A percentile compares a stretch with the other conserved stretches of the same genome.
Evolutionary conservation across 2,113 vertebrate genomes (phyloP).

Genomic region (Narcine bancroftii): DNA sequence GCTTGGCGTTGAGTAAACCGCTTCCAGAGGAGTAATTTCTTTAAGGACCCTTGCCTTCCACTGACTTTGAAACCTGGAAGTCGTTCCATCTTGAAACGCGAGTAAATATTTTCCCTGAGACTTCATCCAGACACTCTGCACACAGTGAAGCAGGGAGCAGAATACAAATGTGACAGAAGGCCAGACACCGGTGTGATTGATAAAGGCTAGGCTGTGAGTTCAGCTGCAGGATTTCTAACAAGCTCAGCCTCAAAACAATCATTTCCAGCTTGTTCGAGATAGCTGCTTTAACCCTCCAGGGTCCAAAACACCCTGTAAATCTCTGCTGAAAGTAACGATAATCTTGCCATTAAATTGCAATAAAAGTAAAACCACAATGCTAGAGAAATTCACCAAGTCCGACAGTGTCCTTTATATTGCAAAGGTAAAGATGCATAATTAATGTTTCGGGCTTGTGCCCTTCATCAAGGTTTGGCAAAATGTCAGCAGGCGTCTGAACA

Average conservation of each 20-base stretch:
- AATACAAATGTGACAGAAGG: conserved; percentile 6
- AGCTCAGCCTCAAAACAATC: not conserved
- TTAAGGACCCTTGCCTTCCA: not conserved
- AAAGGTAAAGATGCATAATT: too few relatives aligned
- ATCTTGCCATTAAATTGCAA: too few relatives aligned
- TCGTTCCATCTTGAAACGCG: not conserved
- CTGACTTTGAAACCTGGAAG: conserved; percentile 14
- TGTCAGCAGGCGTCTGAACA: too few relatives aligned
- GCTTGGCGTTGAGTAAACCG: not conserved
- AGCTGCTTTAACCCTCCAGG: not conserved
- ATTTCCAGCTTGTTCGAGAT: not conserved
- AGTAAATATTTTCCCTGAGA: not conserved
- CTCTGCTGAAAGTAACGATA: too few relatives aligned
- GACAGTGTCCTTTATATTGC: too few relatives aligned
- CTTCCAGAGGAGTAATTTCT: conserved; percentile 1
- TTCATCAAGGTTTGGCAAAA: too few relatives aligned
- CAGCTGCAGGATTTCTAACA: not conserved
- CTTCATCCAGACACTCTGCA: not conserved
- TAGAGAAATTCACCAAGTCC: too few relatives aligned
- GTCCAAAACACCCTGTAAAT: not conserved
- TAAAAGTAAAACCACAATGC: too few relatives aligned
- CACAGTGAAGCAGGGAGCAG: not conserved
- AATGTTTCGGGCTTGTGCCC: too few relatives aligned
- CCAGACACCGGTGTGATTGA: conserved; percentile 18
- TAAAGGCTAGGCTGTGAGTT: not conserved